Evolutionary conservation across 1,140 invertebrate species (phyloP), one percentile per base, ranked within the genome.

Genomic region (Heliconius eleuchia): DNA sequence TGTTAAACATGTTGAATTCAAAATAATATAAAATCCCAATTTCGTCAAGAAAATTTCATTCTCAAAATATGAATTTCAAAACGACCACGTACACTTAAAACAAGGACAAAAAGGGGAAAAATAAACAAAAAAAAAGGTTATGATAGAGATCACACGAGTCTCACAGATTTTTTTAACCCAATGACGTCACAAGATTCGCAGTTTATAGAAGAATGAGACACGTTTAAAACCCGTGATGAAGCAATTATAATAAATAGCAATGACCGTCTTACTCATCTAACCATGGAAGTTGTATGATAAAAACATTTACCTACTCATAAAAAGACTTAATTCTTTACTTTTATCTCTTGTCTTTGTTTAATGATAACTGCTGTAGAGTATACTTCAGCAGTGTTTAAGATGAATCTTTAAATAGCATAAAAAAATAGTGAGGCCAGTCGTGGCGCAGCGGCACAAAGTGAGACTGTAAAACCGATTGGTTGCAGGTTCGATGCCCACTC

Each of bases 261-360:
- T 83, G 82, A 81, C 82, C 82, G 82, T 78, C 80, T 83, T 83
- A 83, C 72, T 79, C 80, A 83, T 74, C 76, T 57, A 77, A 80
- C 79, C 79, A 80, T 80, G 79, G 79, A 80, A 76, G 60, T 66
- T 73, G 37, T 34, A 72, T 77, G 66, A 77, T 77, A 71, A 71
- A 77, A 71, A 78, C 52, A n/a, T 73, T 37, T 46, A 66, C 8
- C 11, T 66, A 66, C 23, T 66, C 57, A 66, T 66, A 66, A 66
- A 66, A 66, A 66, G 60, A 13, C 60, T 66, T 66, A 66, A 66
- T 66, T 30, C 60, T 3, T 27, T 30, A 8, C 23, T 66, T 66
- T 66, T 66, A 66, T 66, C 60, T 66, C 27, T 66, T 66, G 60
- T 66, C 4, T 66, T 27, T 66, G 6, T 66, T 66, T 66, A 66